A percentile compares a stretch with the other conserved stretches of the same genome.
Conservation (phyloP, 35 echinoderm and acorn worm genomes). For the Stichopus chloronotus region DNA sequence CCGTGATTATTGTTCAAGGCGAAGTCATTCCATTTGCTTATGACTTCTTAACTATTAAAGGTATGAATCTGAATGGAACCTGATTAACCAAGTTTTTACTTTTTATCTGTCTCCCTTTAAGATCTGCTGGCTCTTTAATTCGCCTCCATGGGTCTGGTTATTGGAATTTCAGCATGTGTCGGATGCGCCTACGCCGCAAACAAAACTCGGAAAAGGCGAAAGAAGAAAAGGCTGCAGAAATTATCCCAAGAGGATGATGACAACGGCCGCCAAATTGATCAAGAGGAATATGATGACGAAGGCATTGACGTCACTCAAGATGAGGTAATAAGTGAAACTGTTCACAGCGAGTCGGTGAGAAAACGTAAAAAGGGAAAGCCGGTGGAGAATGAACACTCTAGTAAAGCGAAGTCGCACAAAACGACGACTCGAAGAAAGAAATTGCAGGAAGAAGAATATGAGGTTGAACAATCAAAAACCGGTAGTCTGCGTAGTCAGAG, state of each 20-base stretch:
- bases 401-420: conserved; percentile 41
- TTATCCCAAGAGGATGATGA: conserved; percentile 16
- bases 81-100: no score
- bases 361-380: neutral
- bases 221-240: conserved; percentile 8
- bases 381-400: neutral
- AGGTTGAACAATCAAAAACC: neutral
- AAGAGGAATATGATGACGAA: conserved; percentile 10
- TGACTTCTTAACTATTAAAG: no score
- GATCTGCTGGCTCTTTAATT: neutral
- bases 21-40: no score
- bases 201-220: neutral
- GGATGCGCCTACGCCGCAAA: conserved; percentile 33
- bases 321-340: neutral
- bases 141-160: conserved; percentile 14
- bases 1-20: neutral
- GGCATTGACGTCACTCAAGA: neutral
- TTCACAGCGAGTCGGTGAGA: neutral
- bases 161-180: conserved; percentile 43
- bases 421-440: conserved; percentile 20
- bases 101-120: neutral
- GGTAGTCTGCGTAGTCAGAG: conserved; percentile 30
- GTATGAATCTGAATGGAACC: no score
- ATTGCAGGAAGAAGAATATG: conserved; percentile 16
- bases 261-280: neutral